A percentile compares a stretch with the other conserved stretches of the same genome.
Evolutionary conservation across 2,888 invertebrate genomes (phyloP).

Genomic region (Baronia brevicornis): DNA sequence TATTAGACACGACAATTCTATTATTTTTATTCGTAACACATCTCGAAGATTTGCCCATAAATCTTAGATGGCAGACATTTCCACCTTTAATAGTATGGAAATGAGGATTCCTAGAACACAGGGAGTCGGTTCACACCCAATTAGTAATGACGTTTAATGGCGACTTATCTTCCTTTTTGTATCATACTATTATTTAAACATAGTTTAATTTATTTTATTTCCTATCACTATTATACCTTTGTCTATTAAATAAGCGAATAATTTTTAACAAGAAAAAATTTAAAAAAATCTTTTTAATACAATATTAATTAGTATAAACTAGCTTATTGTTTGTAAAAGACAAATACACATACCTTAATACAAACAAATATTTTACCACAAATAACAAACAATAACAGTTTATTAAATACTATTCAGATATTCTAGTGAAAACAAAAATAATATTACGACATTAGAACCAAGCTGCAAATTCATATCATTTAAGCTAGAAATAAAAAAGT

Average conservation of each 20-base stretch:
- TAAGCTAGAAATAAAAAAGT: constrained; percentile 13
- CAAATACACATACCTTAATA: no score
- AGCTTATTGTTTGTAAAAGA: no score
- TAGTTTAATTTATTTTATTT: constrained; percentile 18
- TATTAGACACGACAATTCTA: constrained; percentile 75
- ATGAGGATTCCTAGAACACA: constrained; percentile 52
- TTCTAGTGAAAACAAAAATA: no score
- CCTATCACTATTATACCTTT: constrained; percentile 12
- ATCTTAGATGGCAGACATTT: constrained; percentile 51
- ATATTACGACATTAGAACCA: no score
- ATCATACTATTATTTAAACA: constrained; percentile 23
- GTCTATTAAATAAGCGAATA: no score
- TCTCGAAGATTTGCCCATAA: constrained; percentile 68
- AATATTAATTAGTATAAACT: no score
- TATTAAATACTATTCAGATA: no score
- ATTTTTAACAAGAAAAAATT: no score
- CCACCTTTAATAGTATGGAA: constrained; percentile 39
- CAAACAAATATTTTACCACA: no score
- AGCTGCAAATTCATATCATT: no score
- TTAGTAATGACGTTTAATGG: constrained; percentile 43
- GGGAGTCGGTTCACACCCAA: constrained; percentile 47
- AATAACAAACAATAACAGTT: no score
- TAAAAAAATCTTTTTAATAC: no score
- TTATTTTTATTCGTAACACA: constrained; percentile 75
- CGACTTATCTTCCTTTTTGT: constrained; percentile 34